phyloP scores from a whole-genome alignment of 2,888 invertebrate genomes.

The Cacoxenus indagator region DNA sequence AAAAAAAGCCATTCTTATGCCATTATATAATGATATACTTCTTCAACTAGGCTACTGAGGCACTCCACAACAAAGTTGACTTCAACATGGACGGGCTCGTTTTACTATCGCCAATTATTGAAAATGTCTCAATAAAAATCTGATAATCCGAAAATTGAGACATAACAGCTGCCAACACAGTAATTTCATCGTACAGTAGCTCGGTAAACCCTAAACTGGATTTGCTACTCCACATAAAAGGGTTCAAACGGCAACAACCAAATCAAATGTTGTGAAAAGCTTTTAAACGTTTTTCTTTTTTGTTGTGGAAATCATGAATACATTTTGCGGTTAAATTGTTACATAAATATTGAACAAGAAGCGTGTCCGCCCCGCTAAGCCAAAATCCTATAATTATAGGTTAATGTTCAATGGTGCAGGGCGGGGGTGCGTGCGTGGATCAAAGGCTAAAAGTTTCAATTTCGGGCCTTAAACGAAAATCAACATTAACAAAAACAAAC shows the following conservation, averaged over 20 bases:
- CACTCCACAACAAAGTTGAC: too few relatives aligned
- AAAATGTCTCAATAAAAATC: slow-evolving; percentile 45
- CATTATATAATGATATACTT: too few relatives aligned
- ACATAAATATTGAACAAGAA: slow-evolving; percentile 56
- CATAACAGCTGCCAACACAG: slow-evolving; percentile 40
- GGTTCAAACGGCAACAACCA: slow-evolving; percentile 38
- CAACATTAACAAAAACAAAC: slow-evolving; percentile 28
- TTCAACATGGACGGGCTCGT: too few relatives aligned
- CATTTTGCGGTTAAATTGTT: slow-evolving; percentile 68
- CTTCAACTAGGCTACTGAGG: too few relatives aligned
- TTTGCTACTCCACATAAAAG: slow-evolving; percentile 28
- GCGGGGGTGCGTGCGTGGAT: slow-evolving; percentile 38
- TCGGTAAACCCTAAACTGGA: not conserved
- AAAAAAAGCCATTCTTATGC: too few relatives aligned
- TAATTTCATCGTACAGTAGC: slow-evolving; percentile 32
- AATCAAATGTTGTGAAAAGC: slow-evolving; percentile 35
- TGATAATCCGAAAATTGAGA: slow-evolving; percentile 54
- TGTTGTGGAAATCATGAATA: slow-evolving; percentile 63
- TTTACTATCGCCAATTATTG: too few relatives aligned
- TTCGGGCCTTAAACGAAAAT: slow-evolving; percentile 31
- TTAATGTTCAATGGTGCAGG: slow-evolving; percentile 59
- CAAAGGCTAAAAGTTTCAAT: slow-evolving; percentile 63
- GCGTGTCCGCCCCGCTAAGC: slow-evolving; percentile 48
- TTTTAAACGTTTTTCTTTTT: slow-evolving; percentile 49
- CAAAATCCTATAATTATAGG: slow-evolving; percentile 67